Evolutionary conservation across 2,113 vertebrate species (phyloP), one percentile per base, ranked within the genome.

Genomic region (Natator depressus): DNA sequence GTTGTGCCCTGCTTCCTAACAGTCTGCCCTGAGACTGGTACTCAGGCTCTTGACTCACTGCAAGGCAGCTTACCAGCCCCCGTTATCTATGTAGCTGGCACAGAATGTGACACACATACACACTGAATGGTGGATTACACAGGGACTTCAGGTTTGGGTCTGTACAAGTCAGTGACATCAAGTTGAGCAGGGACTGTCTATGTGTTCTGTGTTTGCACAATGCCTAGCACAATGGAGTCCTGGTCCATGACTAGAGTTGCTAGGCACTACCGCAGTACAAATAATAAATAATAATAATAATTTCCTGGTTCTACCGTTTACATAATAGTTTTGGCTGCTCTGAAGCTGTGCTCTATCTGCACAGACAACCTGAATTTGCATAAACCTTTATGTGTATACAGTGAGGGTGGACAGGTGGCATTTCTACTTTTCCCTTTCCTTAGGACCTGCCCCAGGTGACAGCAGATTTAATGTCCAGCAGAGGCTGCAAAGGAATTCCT

Each of bases 211-310:
- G 0, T 35, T 35, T 83, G 31, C 49, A 88, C 62, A 38, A 79
- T 6, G 9, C 55, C 12, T n/a, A 27, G 24, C 49, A 50, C 25
- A 85, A 25, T 51, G 29, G 19, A 24, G 46, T 31, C 42, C 19
- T 47, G 22, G n/a, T 51, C 59, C 14, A 79, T 24, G 17, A 3
- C 31, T 11, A 42, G 72, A 25, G 31, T 65, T 5, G 12, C 22
- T 46, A 80, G 24, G 1, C 5, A 6, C 19, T 69, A 76, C 20
- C 0, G 0, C 42, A 16, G 78, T 31, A 78, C 6, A 75, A 24
- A 42, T 12, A 75, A 42, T 72, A n/a, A 38, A 38, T 38, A 72
- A 72, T 72, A 72, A 72, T 72, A 72, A 72, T 22, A 19, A 72
- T 72, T 72, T 72, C 69, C 69, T 72, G 65, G 69, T 72, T 72